phyloP scores from a whole-genome alignment of 2,888 invertebrate species.

The Nebria salina region DNA sequence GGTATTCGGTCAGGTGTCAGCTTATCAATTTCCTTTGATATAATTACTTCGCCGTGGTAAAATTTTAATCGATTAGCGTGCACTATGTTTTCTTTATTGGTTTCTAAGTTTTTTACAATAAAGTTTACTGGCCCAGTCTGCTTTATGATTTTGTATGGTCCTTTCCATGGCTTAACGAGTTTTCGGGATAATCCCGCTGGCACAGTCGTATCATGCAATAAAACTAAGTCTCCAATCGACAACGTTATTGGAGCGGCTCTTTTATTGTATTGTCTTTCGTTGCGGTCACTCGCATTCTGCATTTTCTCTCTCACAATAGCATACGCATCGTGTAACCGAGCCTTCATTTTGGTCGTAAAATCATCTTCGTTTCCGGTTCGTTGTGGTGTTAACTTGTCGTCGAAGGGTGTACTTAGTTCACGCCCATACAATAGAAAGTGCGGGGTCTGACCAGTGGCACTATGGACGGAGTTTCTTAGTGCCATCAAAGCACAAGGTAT shows the following conservation, averaged over 20 bases:
- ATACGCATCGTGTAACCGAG: background rate
- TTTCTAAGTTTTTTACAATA: background rate
- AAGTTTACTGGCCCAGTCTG: background rate
- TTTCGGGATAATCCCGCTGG: background rate
- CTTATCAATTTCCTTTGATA: background rate
- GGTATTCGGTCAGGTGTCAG: background rate
- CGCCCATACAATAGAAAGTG: slow-evolving; percentile 50
- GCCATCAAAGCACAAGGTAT: slow-evolving; percentile 53
- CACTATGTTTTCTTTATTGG: slow-evolving; percentile 2
- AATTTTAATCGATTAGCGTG: background rate
- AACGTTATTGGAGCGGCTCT: background rate
- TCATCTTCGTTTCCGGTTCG: background rate
- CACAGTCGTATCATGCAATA: background rate
- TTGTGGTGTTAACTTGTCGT: background rate
- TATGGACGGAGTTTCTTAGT: slow-evolving; percentile 48
- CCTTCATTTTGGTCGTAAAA: background rate
- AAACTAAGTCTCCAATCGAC: background rate
- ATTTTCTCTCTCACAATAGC: slow-evolving; percentile 27
- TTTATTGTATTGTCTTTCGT: slow-evolving; percentile 3
- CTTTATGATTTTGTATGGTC: background rate
- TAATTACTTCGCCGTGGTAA: background rate
- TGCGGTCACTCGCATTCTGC: background rate
- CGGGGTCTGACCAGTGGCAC: slow-evolving; percentile 49
- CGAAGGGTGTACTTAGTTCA: no score
- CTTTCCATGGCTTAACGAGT: slow-evolving; percentile 3